These are phyloP conservation scores for Malurus elegans DNA, from an alignment of 2,113 vertebrate genomes.

Conservation along the genomic window DNA sequence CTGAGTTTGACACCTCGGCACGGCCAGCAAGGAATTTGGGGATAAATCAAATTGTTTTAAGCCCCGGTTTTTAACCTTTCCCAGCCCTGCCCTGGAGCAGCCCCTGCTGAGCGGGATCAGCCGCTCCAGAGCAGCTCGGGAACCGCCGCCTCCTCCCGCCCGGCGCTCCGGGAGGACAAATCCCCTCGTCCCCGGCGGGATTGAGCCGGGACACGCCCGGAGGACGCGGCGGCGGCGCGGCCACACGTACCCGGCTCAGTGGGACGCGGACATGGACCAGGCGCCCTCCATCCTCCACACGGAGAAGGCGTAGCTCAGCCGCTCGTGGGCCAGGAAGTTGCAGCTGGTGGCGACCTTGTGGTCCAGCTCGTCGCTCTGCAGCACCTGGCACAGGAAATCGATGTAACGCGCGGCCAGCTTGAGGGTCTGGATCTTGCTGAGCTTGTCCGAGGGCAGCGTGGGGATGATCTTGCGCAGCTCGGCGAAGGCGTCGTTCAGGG, in stretches of 20 bases:
- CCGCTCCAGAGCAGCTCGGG: background rate
- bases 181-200: background rate
- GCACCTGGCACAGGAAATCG: constrained; percentile 88
- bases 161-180: background rate
- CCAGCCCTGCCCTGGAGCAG: background rate
- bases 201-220: background rate
- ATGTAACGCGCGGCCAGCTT: constrained; percentile 89
- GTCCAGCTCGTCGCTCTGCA: constrained; percentile 88
- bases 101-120: background rate
- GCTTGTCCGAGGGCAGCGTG: constrained; percentile 87
- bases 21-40: background rate
- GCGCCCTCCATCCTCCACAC: constrained; percentile 92
- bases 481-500: constrained; percentile 86
- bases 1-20: background rate
- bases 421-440: constrained; percentile 91
- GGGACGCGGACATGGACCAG: constrained; percentile 87
- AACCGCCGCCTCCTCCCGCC: background rate
- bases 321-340: constrained; percentile 86
- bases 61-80: background rate
- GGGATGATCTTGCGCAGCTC: constrained; percentile 89
- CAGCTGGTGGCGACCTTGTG: constrained; percentile 86
- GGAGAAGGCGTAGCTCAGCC: constrained; percentile 89
- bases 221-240: fast-evolving
- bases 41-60: background rate
- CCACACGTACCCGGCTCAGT: constrained; percentile 70